Evolutionary conservation across 2,888 invertebrate genomes (phyloP), one percentile per base, ranked within the genome.

Genomic region (Linnaemya vulpina): DNA sequence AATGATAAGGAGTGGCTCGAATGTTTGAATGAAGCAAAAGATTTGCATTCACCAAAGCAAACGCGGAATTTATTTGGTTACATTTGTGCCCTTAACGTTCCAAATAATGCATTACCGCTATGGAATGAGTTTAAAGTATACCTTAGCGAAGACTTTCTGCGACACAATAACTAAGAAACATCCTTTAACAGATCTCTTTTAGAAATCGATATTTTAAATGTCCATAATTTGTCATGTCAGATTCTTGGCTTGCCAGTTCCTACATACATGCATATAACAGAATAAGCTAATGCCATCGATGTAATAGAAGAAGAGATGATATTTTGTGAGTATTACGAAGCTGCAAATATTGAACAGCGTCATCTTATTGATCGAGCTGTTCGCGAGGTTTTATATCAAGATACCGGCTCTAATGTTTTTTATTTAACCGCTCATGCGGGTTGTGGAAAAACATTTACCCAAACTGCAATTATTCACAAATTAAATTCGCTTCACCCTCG

Each of bases 21-120:
- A 49, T 86, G 86, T 67, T 78, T 87, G 51, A 35, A 70, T 20
- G 74, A 86, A 83, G 78, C 83, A 3, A 78, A 76, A 58, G 13
- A 51, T 17, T 20, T 15, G 8, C 40, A 65, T 17, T 76, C 75
- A 7, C 58, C 65, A 25, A 11, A 17, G 25, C 22, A 76, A 76
- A 3, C 67, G 17, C 43, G 55, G 1, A 7, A 76, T 13, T 67
- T 76, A 15, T 76, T 67, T 25, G 65, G 25, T 9, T 51, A 43
- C 7, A 76, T 76, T 25, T 65, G 46, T 15, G 15, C 13, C 15
- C n/a, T 43, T 7, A 63, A 74, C 60, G 5, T 62, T 25, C 49
- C 73, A 49, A 22, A 60, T 15, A 63, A 74, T 51, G 74, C 74
- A 25, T 65, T 49, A 46, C 25, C n/a, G 15, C 25, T 65, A 13